phyloP scores from a whole-genome alignment of 2,888 invertebrate species.

The Hydriomena furcata region DNA sequence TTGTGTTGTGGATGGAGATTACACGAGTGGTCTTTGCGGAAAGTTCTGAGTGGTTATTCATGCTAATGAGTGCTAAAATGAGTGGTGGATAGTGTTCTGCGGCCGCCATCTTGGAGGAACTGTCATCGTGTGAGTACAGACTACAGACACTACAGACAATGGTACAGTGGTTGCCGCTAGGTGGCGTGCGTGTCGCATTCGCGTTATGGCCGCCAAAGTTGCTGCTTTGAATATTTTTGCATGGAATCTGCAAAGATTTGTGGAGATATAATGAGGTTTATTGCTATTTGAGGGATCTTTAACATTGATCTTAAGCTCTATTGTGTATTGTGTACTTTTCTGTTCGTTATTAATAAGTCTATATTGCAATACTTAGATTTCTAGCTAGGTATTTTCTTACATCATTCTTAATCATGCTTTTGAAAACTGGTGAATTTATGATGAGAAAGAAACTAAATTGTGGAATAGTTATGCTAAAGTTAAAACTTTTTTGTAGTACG shows the following conservation, averaged over 20 bases:
- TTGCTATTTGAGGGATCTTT: background rate
- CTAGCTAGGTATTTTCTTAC: too few species aligned
- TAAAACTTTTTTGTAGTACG: too few species aligned
- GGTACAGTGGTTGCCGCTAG: slow-evolving; percentile 54
- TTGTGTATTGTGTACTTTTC: too few species aligned
- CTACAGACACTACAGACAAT: slow-evolving; percentile 21
- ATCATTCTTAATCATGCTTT: too few species aligned
- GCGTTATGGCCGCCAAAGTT: slow-evolving; percentile 63
- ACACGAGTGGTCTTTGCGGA: slow-evolving; percentile 33
- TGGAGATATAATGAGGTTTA: slow-evolving; percentile 10
- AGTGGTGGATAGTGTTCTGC: slow-evolving; percentile 49
- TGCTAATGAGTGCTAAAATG: slow-evolving; percentile 55
- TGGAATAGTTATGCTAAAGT: too few species aligned
- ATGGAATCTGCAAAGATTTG: slow-evolving; percentile 50
- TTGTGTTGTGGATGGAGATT: slow-evolving; percentile 25
- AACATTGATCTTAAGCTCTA: too few species aligned
- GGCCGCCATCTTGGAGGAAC: slow-evolving; percentile 71
- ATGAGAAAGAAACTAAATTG: too few species aligned
- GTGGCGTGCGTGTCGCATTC: slow-evolving; percentile 74
- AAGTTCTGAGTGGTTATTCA: slow-evolving; percentile 38
- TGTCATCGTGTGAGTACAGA: slow-evolving; percentile 61
- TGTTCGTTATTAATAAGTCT: too few species aligned
- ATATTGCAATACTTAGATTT: too few species aligned
- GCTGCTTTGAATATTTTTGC: slow-evolving; percentile 77
- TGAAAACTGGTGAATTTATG: too few species aligned